These are phyloP conservation scores for Osmerus eperlanus DNA, from an alignment of 2,113 vertebrate genomes.

Conservation along the genomic window DNA sequence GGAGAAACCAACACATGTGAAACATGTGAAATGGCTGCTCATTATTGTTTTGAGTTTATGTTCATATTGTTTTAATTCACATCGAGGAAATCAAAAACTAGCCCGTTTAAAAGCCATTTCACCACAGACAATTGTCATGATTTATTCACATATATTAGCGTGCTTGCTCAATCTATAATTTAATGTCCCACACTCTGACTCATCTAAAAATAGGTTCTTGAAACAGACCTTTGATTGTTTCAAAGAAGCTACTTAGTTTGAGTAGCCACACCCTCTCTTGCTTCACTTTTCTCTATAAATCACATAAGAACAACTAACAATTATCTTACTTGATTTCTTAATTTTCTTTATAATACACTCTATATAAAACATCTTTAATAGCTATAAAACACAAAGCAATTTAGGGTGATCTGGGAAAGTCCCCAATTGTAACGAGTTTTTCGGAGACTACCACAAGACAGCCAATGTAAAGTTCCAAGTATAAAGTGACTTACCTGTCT, in stretches of 20 bases:
- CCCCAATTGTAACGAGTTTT: too few species aligned
- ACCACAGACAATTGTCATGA: constrained; percentile 63
- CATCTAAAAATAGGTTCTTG: constrained; percentile 69
- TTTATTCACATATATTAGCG: constrained; percentile 74
- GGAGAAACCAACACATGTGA: constrained; percentile 5
- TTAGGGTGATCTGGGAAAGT: too few species aligned
- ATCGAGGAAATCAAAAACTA: constrained; percentile 12
- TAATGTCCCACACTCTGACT: constrained; percentile 50
- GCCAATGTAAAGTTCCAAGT: background rate
- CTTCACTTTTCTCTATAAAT: constrained; percentile 56
- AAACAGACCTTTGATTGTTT: constrained; percentile 62
- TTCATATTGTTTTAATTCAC: background rate
- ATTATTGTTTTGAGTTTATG: too few species aligned
- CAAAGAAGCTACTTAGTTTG: constrained; percentile 50
- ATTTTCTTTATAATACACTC: constrained; percentile 25
- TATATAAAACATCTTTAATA: constrained; percentile 1
- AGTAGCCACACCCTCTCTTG: constrained; percentile 47
- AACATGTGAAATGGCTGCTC: background rate
- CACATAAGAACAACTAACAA: constrained; percentile 45
- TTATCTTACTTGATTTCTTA: constrained; percentile 55
- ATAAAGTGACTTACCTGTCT: constrained; percentile 56
- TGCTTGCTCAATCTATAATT: constrained; percentile 70
- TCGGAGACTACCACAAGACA: too few species aligned
- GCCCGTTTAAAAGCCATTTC: constrained; percentile 42
- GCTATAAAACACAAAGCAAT: too few species aligned